A percentile compares a stretch with the other conserved stretches of the same genome.
Conservation (phyloP, 2,888 invertebrate genomes). For the Eupithecia vulgata region DNA sequence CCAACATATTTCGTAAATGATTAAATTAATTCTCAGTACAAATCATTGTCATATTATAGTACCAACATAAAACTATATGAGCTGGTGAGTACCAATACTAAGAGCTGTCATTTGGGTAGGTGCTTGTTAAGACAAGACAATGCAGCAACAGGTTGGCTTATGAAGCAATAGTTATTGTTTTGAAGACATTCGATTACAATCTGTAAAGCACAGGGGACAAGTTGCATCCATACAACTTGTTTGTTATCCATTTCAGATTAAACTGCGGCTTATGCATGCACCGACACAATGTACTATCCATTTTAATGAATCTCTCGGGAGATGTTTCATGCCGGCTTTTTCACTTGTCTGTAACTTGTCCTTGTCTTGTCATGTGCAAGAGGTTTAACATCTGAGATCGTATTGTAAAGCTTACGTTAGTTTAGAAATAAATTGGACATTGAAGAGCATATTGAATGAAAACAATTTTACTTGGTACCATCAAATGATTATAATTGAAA, state of each 20-base stretch:
- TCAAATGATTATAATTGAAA: conserved; percentile 48
- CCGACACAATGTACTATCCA: conserved; percentile 63
- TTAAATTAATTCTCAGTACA: conserved; percentile 22
- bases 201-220: conserved; percentile 49
- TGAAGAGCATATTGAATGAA: conserved; percentile 52
- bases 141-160: conserved; percentile 51
- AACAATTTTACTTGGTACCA: conserved; percentile 43
- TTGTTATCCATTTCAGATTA: conserved; percentile 53
- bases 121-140: conserved; percentile 49
- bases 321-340: conserved; percentile 49
- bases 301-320: conserved; percentile 54
- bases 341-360: conserved; percentile 39
- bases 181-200: conserved; percentile 59
- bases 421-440: conserved; percentile 39
- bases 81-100: conserved; percentile 23
- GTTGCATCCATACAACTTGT: conserved; percentile 44
- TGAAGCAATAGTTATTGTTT: conserved; percentile 66
- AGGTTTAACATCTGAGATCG: conserved; percentile 27
- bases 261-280: conserved; percentile 61
- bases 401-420: conserved; percentile 14
- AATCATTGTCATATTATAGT: conserved; percentile 14
- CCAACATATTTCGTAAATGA: conserved; percentile 27
- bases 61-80: conserved; percentile 15
- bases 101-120: conserved; percentile 29
- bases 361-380: conserved; percentile 39